Conservation (phyloP, 2,113 vertebrate genomes). For the Spea bombifrons region DNA sequence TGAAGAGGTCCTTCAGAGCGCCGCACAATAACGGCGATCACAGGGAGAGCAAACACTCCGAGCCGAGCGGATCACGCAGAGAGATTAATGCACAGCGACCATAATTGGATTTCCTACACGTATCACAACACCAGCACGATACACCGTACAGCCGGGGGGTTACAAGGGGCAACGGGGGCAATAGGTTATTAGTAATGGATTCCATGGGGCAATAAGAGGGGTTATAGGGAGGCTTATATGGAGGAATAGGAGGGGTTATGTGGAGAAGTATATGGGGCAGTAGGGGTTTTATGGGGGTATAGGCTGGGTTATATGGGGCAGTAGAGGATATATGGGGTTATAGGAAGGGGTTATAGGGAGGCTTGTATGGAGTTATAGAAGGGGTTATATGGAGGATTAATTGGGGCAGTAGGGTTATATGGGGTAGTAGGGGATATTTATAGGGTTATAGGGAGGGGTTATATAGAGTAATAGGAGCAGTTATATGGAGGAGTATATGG, state of each 20-base stretch:
- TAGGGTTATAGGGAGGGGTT: background rate
- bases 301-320: too few relatives aligned
- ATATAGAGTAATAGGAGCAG: background rate
- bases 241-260: background rate
- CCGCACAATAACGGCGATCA: slow-evolving; percentile 22
- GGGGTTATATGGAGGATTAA: background rate
- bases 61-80: slow-evolving; percentile 8
- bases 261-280: background rate
- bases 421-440: background rate
- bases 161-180: background rate
- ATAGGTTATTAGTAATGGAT: too few relatives aligned
- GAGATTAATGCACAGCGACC: background rate
- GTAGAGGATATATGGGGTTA: background rate
- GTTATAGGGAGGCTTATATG: background rate
- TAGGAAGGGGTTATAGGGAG: background rate
- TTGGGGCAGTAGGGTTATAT: background rate
- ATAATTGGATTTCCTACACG: background rate
- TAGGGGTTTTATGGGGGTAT: background rate
- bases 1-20: slow-evolving; percentile 25
- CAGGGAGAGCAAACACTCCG: slow-evolving; percentile 20
- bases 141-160: background rate
- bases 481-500: background rate
- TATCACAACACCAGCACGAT: too few relatives aligned
- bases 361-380: background rate
- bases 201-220: background rate